These are phyloP conservation scores for Phthorimaea operculella DNA, from an alignment of 1,140 invertebrate species.

Conservation along the genomic window DNA sequence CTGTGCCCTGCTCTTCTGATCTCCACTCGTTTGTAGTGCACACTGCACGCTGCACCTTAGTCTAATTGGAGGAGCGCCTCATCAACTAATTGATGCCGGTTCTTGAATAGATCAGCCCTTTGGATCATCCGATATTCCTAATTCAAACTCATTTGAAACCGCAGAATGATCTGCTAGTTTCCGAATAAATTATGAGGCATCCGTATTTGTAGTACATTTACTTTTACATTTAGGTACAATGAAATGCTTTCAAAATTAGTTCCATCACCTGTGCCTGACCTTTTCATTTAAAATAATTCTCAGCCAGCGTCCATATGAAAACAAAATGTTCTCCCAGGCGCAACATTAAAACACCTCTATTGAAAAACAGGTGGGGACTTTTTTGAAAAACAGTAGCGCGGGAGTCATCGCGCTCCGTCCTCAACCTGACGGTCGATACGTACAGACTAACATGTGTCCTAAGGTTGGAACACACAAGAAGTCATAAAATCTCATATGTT, in stretches of 20 bases:
- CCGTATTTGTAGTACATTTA: no score
- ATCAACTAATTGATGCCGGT: not conserved
- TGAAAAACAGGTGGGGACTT: constrained; percentile 7
- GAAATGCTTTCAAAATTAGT: no score
- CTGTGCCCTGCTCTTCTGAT: constrained; percentile 19
- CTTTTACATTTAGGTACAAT: no score
- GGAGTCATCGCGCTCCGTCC: constrained; percentile 32
- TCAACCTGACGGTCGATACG: constrained; percentile 28
- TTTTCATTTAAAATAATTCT: no score
- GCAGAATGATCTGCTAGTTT: no score
- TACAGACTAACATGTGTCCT: constrained; percentile 48
- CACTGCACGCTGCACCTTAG: no score
- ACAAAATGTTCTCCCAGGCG: not conserved
- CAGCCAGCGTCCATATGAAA: not conserved
- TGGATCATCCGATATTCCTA: no score
- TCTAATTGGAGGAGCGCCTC: constrained; percentile 1
- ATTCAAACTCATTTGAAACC: no score
- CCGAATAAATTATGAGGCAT: no score
- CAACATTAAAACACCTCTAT: not conserved
- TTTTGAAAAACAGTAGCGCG: constrained; percentile 24
- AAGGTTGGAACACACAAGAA: constrained; percentile 47
- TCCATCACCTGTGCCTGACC: no score
- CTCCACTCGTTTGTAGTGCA: constrained; percentile 19
- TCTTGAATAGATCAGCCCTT: not conserved
- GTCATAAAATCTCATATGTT: constrained; percentile 50